Base-by-base conservation (phyloP, 2,113 vertebrate species). In the Microtus ochrogaster region DNA sequence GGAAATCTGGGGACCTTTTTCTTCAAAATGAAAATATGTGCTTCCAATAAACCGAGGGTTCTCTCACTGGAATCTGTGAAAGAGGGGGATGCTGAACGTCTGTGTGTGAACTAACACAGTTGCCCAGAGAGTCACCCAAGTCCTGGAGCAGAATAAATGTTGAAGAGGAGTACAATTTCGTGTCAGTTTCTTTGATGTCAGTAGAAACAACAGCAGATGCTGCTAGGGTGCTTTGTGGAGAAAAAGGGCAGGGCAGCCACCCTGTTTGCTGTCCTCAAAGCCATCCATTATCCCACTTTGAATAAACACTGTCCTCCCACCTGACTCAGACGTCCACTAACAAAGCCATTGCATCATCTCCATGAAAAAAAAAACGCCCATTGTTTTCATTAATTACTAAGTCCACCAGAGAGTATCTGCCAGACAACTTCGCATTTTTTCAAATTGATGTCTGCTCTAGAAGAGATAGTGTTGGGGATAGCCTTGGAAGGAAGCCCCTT, bases 1-100 rank as follows among this genome's bases (percentile, higher is more conserved):
- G 16, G 74, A 87, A 90, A 90, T 92, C 66, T 30, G 5, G 70
- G 61, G 58, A 39, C 7, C 24, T 70, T 95, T 95, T 92, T 83
- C 79, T 91, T 87, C 10, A 68, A 30, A 94, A 83, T 12, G 70
- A 22, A 92, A 92, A 39, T 52, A 33, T 16, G 33, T 30, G 30
- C 66, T 89, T 65, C 44, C 41, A 9, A 82, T 89, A 58, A 85
- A 90, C 5, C 10, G 36, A 91, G n/a, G 58, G 1, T 49, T 81
- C 88, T 93, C 30, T 81, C 83, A 81, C 13, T 1, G 28, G 66
- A 52, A 26, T 44, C 68, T 81, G 83, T 16, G 63, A 17, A 86
- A 68, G 52, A 41, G 72, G 81, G 52, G 36, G 39, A 9, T 21
- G 74, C n/a, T n/a, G 52, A n/a, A 65, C 24, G 47, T 55, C 17